Percentiles rank a stretch among this genome's conserved stretches.
phyloP scores from a whole-genome alignment of 2,113 vertebrate species.

The Asarcornis scutulata region DNA sequence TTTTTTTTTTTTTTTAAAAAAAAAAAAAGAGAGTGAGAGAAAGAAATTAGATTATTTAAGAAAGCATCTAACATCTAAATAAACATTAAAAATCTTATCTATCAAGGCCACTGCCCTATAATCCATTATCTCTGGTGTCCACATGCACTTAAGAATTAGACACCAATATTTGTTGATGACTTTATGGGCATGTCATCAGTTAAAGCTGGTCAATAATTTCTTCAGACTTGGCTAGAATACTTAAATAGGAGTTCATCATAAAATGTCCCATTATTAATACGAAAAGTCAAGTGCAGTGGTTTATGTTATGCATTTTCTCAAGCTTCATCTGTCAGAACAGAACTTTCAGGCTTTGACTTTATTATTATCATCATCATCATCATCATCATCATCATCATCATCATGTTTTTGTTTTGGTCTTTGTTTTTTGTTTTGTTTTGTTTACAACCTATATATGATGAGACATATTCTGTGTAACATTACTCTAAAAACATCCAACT shows the following conservation, averaged over 20 bases:
- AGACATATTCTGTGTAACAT: neutral
- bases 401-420: neutral
- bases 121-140: neutral
- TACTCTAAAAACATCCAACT: neutral
- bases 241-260: neutral
- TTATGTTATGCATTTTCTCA: neutral
- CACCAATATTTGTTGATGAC: neutral
- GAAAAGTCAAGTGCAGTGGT: neutral
- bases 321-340: neutral
- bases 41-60: slow-evolving; percentile 5
- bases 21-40: no score
- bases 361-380: no score
- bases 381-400: no score
- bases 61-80: neutral
- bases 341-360: neutral
- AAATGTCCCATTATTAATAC: neutral
- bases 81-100: slow-evolving; percentile 1
- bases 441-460: neutral
- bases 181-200: neutral
- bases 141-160: neutral
- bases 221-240: neutral
- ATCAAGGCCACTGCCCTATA: neutral
- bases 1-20: no score
- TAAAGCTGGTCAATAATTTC: slow-evolving; percentile 35
- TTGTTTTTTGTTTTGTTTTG: neutral